Evolutionary conservation across 2,797 vertebrate species (phyloP), one percentile per base, ranked within the genome.

Genomic region (Enteromius paludinosus): DNA sequence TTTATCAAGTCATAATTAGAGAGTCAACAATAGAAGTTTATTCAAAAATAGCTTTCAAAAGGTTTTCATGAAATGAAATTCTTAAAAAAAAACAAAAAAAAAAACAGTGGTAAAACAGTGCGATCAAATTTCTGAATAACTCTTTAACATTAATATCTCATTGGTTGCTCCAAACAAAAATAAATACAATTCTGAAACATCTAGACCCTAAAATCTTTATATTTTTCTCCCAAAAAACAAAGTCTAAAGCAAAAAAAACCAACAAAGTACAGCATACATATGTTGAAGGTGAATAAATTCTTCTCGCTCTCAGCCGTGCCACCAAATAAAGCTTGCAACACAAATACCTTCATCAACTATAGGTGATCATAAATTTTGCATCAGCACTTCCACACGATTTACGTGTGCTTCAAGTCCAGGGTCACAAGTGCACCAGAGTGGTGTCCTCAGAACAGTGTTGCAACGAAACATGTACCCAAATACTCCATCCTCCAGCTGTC

Each of bases 361-460:
- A 49, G 33, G 12, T 78, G 72, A 18, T 59, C 17, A 45, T 76
- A 5, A 54, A 62, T 85, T 77, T 85, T 54, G 78, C 78, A 73
- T 84, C 59, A 69, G 75, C 78, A 69, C 62, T 54, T 81, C 28
- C 38, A 72, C 86, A 81, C 73, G 23, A 56, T 64, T 74, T n/a
- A 70, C 56, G 15, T 83, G 74, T 81, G 81, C 69, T 86, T 85
- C 59, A 83, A 82, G 78, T 86, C 79, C 87, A 82, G 70, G 81
- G 81, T 69, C 62, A 72, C 43, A 78, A 59, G 64, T 76, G 49
- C 81, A 82, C 35, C 59, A 62, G 62, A 61, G 41, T n/a, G 65
- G 81, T 83, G 62, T 84, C 78, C 83, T 77, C 78, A 77, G 64
- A 86, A 83, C 87, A 86, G 83, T 88, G 87, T 85, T 83, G 83